Evolutionary conservation across 64 coral and sea anemone species (phyloP).

Genomic region (Pocillopora damicornis): DNA sequence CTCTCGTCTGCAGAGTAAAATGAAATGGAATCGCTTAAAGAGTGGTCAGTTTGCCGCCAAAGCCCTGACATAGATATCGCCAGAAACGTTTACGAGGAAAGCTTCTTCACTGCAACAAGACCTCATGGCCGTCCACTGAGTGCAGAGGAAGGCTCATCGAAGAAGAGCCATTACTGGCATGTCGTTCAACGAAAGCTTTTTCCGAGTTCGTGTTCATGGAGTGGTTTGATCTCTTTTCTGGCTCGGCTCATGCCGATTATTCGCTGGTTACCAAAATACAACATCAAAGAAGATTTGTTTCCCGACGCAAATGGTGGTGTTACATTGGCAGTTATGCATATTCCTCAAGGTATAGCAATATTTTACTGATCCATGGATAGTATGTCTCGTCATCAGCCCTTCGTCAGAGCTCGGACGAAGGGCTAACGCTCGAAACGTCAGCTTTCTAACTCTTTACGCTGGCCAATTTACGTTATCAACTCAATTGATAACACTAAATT

Average conservation of each 20-base stretch:
- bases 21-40: not conserved
- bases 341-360: constrained; percentile 3
- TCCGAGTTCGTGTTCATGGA: not conserved
- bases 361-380: no score
- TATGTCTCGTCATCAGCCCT: no score
- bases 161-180: not conserved
- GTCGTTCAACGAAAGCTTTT: not conserved
- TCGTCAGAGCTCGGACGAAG: no score
- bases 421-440: no score
- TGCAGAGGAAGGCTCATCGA: not conserved
- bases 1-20: no score
- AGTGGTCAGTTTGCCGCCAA: not conserved
- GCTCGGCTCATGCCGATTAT: constrained; percentile 7
- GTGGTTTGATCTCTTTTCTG: not conserved
- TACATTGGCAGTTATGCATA: constrained; percentile 26
- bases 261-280: constrained; percentile 29
- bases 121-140: no score
- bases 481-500: no score
- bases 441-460: no score
- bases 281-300: not conserved
- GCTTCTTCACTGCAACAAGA: not conserved
- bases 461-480: no score
- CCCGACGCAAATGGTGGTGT: not conserved
- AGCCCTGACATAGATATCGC: constrained; percentile 1
- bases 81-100: not conserved